Evolutionary conservation across 2,113 vertebrate species (phyloP).

Genomic region (Misgurnus anguillicaudatus): DNA sequence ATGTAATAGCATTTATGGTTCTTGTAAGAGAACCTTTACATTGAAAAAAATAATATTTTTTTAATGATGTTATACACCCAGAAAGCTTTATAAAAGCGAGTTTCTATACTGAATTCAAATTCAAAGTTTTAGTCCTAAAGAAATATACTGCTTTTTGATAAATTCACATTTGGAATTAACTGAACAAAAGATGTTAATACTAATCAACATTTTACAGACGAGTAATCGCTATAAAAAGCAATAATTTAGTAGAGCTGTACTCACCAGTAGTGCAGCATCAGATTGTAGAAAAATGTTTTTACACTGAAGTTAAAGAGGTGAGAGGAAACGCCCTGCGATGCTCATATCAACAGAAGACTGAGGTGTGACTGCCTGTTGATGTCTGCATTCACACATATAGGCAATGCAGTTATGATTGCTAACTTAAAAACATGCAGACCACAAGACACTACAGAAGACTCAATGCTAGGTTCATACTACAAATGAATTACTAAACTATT

Average conservation of each 20-base stretch:
- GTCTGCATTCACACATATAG: neutral
- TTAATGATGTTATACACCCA: no score
- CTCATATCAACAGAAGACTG: slow-evolving; percentile 4
- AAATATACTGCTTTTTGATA: neutral
- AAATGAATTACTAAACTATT: neutral
- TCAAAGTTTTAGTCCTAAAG: neutral
- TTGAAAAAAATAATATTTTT: no score
- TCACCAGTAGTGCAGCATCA: slow-evolving; percentile 5
- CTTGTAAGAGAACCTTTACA: no score
- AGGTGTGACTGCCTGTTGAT: slow-evolving; percentile 26
- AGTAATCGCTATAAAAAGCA: neutral
- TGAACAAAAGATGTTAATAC: neutral
- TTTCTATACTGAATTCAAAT: neutral
- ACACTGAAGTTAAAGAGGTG: slow-evolving; percentile 38
- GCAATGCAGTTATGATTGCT: neutral
- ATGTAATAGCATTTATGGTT: no score
- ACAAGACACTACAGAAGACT: no score
- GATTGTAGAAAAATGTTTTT: slow-evolving; percentile 6
- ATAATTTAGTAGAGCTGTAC: slow-evolving; percentile 3
- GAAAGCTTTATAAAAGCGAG: no score
- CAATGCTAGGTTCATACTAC: no score
- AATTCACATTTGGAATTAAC: neutral
- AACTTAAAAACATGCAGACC: neutral
- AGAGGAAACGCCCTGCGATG: slow-evolving; percentile 59
- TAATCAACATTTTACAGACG: neutral